These are phyloP conservation scores for Noctua comes DNA, from an alignment of 2,888 invertebrate genomes.

Conservation along the genomic window DNA sequence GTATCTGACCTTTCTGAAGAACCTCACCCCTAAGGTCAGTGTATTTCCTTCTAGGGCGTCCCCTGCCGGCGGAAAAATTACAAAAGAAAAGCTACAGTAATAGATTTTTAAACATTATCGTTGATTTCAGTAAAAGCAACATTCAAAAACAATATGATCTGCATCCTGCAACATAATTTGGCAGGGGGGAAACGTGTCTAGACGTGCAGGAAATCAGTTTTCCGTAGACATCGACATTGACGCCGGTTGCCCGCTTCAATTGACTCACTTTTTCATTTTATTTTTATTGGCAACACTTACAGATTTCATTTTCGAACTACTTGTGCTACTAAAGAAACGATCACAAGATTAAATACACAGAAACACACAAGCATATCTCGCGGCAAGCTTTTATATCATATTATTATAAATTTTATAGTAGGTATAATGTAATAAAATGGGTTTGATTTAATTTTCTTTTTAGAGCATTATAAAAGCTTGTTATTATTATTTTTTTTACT, in stretches of 20 bases:
- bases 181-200: constrained; percentile 82
- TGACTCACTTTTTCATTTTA: constrained; percentile 46
- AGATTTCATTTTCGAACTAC: neutral
- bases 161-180: constrained; percentile 71
- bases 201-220: constrained; percentile 86
- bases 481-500: neutral
- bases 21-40: neutral
- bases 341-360: neutral
- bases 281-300: constrained; percentile 22
- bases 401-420: neutral
- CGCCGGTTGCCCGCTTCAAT: constrained; percentile 63
- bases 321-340: neutral
- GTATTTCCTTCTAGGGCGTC: neutral
- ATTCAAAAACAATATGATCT: constrained; percentile 34
- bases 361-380: neutral
- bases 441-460: neutral
- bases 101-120: neutral
- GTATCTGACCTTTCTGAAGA: neutral
- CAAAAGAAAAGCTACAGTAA: neutral
- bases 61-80: no score
- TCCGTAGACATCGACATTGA: constrained; percentile 72
- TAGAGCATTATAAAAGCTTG: neutral
- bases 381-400: neutral
- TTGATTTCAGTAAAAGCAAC: constrained; percentile 2
- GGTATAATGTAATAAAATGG: neutral